Base-by-base conservation (phyloP, 2,888 invertebrate species). In the Nowickia ferox region DNA sequence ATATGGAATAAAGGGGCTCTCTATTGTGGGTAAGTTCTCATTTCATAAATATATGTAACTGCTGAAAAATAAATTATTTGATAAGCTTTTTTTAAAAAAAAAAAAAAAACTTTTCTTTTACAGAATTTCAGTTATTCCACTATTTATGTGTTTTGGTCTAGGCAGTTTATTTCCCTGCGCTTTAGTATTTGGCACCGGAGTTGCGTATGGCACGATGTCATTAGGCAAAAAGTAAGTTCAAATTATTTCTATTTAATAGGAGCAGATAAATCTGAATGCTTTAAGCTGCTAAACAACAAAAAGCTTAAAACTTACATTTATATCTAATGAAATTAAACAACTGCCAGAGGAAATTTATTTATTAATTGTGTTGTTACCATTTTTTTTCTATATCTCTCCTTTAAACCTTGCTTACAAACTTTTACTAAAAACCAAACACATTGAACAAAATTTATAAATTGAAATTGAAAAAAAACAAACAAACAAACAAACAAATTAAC, bases 201-300 rank as follows among this genome's bases (percentile, higher is more conserved):
- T 97, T 87, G 93, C 98, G 82, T 98, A 98, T 93, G 98, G 98
- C 89, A 96, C 98, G 95, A 97, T 98, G 97, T 96, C 98, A 74
- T 94, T 98, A 87, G 98, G 98, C 88, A 97, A 96, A 94, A 98
- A 98, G 98, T 98, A 94, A 96, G 97, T 88, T 80, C 11, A 46
- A 40, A 71, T 57, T 63, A 19, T 55, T 68, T 66, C 38, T 22
- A 40, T 68, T 51, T 19, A 19, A 55, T 15, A 40, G 9, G 8
- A 17, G 9, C 15, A 69, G 17, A 9, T 42, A 68, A 22, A 53
- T 22, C 22, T n/a, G 57, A 30, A 46, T 46, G 63, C 63, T 79
- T 65, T 55, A 72, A 71, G 46, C 46, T 55, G 46, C 63, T 79
- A 53, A 15, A 42, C 19, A 61, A 48, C 17, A 38, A 38, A 71